A percentile compares a stretch with the other conserved stretches of the same genome.
Evolutionary conservation across 1,140 invertebrate genomes (phyloP).

Genomic region (Neotoxoptera formosana): DNA sequence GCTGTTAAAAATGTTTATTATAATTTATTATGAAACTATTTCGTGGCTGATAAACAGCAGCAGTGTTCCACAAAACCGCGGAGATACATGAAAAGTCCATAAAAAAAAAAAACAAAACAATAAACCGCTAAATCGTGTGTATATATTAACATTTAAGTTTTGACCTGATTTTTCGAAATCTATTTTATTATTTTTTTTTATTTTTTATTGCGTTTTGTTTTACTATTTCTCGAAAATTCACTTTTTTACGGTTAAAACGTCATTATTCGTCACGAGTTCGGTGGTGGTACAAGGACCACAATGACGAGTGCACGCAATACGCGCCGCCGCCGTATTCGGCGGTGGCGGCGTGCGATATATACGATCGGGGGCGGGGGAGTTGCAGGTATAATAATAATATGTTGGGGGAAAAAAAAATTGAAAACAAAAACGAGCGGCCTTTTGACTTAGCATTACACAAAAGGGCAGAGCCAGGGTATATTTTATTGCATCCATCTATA

Average conservation of each 20-base stretch:
- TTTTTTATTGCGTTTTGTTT: neutral
- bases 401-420: neutral
- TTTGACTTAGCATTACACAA: constrained; percentile 27
- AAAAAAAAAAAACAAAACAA: neutral
- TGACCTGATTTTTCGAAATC: neutral
- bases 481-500: constrained; percentile 32
- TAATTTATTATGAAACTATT: neutral
- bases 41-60: neutral
- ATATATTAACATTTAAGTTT: neutral
- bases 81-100: neutral
- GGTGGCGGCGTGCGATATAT: neutral
- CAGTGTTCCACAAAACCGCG: neutral
- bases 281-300: neutral
- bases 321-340: neutral
- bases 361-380: neutral
- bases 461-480: constrained; percentile 26
- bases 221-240: neutral
- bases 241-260: constrained; percentile 5
- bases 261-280: constrained; percentile 5
- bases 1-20: neutral
- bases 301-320: neutral
- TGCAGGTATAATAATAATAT: neutral
- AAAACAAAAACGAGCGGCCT: neutral
- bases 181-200: neutral
- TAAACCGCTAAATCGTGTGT: neutral